A percentile compares a stretch with the other conserved stretches of the same genome.
Conservation (phyloP, 1,140 invertebrate genomes). For the Trichonephila inaurata region DNA sequence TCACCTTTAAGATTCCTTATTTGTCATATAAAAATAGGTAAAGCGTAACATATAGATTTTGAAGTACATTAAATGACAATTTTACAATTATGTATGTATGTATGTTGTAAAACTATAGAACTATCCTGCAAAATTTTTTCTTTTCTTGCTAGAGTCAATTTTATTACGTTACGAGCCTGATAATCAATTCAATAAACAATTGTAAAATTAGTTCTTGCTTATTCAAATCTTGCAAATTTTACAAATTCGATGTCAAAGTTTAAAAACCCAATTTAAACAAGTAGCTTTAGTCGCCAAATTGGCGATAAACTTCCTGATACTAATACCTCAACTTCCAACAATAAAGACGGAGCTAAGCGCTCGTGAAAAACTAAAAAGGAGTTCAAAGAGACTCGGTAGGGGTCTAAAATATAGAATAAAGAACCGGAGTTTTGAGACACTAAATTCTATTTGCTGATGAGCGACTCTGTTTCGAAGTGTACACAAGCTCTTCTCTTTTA, state of each 20-base stretch:
- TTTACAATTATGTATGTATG: too few species aligned
- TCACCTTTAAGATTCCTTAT: too few species aligned
- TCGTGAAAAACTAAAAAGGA: constrained; percentile 56
- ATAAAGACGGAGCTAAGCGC: constrained; percentile 12
- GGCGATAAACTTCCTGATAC: constrained; percentile 16
- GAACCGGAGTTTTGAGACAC: constrained; percentile 44
- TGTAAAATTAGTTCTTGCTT: too few species aligned
- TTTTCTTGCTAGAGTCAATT: too few species aligned
- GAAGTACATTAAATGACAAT: too few species aligned
- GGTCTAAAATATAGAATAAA: constrained; percentile 55
- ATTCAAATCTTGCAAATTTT: too few species aligned
- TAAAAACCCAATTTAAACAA: neutral
- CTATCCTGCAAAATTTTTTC: too few species aligned
- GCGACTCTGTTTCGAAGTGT: constrained; percentile 28
- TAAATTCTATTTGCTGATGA: constrained; percentile 61
- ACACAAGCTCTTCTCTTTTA: constrained; percentile 25
- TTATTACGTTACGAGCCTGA: too few species aligned
- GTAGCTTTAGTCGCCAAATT: constrained; percentile 27
- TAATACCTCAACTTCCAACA: constrained; percentile 19
- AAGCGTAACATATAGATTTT: too few species aligned
- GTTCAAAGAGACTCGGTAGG: constrained; percentile 45
- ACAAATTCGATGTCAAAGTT: neutral
- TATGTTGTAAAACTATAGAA: too few species aligned
- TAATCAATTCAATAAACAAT: too few species aligned
- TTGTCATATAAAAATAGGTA: too few species aligned